Evolutionary conservation across 1,140 invertebrate species (phyloP).

Genomic region (Pseudobourletiella spinata): DNA sequence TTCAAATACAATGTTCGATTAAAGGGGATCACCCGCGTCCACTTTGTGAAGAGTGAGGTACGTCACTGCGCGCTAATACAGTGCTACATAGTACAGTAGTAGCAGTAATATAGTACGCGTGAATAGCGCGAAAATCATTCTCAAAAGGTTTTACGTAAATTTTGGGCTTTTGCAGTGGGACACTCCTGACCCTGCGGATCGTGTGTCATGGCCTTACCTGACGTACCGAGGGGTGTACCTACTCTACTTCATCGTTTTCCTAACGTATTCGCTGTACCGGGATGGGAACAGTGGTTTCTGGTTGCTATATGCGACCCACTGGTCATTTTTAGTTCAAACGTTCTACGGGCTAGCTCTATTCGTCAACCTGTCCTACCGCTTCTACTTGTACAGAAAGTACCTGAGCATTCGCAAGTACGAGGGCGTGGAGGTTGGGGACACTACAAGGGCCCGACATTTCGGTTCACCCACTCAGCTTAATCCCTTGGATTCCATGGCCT

Average conservation of each 20-base stretch:
- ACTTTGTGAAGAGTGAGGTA: not conserved
- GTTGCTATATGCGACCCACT: not conserved
- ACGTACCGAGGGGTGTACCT: not conserved
- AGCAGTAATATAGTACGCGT: not conserved
- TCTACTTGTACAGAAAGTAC: not conserved
- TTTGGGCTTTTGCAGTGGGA: constrained; percentile 1
- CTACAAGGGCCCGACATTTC: not conserved
- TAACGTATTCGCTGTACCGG: not conserved
- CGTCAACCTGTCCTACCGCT: not conserved
- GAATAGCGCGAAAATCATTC: not conserved
- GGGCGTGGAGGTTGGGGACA: not conserved
- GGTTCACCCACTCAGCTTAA: not conserved
- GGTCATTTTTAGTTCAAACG: not conserved
- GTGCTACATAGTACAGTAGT: not conserved
- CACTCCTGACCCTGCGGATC: not conserved
- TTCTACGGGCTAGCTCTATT: not conserved
- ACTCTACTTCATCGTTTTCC: not conserved
- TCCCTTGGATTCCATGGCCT: not conserved
- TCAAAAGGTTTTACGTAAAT: not conserved
- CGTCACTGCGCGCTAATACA: not conserved
- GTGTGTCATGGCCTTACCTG: not conserved
- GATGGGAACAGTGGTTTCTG: not conserved
- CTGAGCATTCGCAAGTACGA: not conserved
- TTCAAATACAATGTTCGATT: constrained; percentile 6
- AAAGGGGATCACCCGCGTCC: not conserved